phyloP scores from a whole-genome alignment of 2,797 vertebrate species.

The Sebastes miniatus region DNA sequence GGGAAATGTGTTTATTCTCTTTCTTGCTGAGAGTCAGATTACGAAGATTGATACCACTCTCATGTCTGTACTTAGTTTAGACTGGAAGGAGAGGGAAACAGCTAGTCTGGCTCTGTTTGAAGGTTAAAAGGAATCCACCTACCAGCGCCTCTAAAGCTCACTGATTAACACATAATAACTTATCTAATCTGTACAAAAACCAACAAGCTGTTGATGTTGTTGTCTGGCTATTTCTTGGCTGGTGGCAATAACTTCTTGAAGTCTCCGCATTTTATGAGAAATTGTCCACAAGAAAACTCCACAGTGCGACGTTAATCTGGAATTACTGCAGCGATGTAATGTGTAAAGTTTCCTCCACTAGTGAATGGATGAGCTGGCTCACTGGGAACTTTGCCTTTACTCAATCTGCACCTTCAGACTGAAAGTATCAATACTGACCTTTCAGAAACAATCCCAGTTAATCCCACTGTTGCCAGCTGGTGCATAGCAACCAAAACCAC shows the following conservation, averaged over 20 bases:
- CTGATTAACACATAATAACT: neutral
- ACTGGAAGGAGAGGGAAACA: neutral
- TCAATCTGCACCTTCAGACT: conserved; percentile 1
- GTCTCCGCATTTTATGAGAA: neutral
- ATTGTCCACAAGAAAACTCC: neutral
- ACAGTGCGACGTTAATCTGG: neutral
- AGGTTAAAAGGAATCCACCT: neutral
- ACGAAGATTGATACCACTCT: neutral
- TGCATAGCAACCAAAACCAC: conserved; percentile 46
- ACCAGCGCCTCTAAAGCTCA: neutral
- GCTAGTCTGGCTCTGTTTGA: neutral
- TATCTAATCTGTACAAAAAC: neutral
- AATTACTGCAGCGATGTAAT: neutral
- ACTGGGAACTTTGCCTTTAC: neutral
- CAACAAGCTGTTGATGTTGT: neutral
- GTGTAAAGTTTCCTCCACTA: neutral
- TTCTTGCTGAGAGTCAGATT: neutral
- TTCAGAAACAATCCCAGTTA: conserved; percentile 31
- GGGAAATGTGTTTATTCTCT: neutral
- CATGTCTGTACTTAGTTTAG: neutral
- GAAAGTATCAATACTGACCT: conserved; percentile 55
- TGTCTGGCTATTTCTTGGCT: neutral
- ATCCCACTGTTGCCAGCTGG: conserved; percentile 25
- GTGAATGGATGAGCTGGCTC: neutral
- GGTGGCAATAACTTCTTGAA: too few species aligned